Percentiles rank a stretch among this genome's conserved stretches.
Evolutionary conservation across 2,113 vertebrate genomes (phyloP).

Genomic region (Eulacestoma nigropectus): DNA sequence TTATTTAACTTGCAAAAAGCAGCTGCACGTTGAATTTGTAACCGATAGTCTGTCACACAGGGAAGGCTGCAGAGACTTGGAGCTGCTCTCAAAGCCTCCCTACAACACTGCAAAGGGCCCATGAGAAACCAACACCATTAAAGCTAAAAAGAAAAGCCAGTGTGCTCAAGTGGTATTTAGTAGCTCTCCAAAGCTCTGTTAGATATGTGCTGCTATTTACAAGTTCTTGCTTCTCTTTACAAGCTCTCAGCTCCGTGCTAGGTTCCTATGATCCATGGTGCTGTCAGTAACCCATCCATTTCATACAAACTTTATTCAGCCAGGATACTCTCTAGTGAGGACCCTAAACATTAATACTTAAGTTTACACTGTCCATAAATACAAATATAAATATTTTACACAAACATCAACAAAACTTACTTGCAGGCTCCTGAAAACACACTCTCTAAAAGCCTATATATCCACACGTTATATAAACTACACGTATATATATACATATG

Average conservation of each 20-base stretch:
- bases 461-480: not conserved
- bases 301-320: not conserved
- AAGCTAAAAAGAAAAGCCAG: not conserved
- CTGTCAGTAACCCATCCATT: not conserved
- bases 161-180: not conserved
- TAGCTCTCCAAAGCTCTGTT: not conserved
- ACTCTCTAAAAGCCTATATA: not conserved
- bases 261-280: fast-evolving
- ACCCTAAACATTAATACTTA: not conserved
- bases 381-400: not conserved
- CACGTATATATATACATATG: not conserved
- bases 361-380: not conserved
- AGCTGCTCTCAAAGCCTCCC: not conserved
- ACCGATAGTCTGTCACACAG: not conserved
- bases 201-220: not conserved
- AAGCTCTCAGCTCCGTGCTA: not conserved
- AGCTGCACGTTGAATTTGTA: not conserved
- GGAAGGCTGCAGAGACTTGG: not conserved
- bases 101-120: not conserved
- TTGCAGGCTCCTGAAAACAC: not conserved
- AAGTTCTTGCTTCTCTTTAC: not conserved
- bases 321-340: not conserved
- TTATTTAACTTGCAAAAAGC: not conserved
- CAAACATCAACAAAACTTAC: not conserved
- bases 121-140: not conserved